These are phyloP conservation scores for Redunca redunca DNA, from an alignment of 2,113 vertebrate genomes.

Conservation along the genomic window DNA sequence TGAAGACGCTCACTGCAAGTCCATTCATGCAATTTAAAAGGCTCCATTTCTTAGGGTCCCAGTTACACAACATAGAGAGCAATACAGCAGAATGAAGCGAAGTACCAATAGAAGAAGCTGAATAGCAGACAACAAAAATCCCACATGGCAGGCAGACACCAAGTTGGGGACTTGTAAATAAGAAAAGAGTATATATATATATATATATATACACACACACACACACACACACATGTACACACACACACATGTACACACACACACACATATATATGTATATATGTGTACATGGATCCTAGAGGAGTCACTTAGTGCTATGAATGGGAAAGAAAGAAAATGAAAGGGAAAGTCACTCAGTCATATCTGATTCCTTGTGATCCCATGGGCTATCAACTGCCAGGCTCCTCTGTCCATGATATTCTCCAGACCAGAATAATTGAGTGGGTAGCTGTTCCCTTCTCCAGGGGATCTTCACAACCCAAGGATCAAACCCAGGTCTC, in stretches of 20 bases:
- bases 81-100: no score
- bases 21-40: neutral
- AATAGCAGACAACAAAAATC: neutral
- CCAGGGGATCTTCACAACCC: rapidly evolving
- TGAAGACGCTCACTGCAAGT: neutral
- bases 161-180: neutral
- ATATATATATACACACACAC: no score
- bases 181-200: neutral
- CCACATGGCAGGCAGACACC: neutral
- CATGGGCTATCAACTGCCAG: neutral
- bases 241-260: no score
- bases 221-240: neutral
- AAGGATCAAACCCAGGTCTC: neutral
- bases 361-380: neutral
- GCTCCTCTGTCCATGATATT: neutral
- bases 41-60: neutral
- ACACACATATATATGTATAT: no score
- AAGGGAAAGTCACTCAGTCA: neutral
- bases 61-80: neutral
- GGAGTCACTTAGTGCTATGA: neutral
- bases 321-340: neutral
- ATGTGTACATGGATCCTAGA: neutral
- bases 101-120: neutral
- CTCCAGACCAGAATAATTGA: neutral
- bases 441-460: neutral